Percentiles rank a stretch among this genome's conserved stretches.
Evolutionary conservation across 1,140 invertebrate species (phyloP).

Genomic region (Bombus waltoni): DNA sequence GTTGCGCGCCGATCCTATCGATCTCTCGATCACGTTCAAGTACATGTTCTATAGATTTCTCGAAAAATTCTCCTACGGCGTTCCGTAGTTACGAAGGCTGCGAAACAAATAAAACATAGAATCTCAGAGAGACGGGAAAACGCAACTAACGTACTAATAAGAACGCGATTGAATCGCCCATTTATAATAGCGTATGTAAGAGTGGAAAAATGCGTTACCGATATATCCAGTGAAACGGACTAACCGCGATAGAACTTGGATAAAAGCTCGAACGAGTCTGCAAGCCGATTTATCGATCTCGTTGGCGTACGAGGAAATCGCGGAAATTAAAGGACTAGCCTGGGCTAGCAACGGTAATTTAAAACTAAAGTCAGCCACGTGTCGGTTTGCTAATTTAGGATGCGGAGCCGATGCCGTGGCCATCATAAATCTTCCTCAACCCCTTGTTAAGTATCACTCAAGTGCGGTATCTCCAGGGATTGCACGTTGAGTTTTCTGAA

Average conservation of each 20-base stretch:
- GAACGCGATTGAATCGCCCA: background rate
- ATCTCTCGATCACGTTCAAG: constrained; percentile 53
- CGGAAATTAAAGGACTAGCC: background rate
- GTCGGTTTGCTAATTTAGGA: background rate
- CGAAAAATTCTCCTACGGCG: background rate
- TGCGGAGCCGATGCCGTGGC: background rate
- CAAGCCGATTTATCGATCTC: too few species aligned
- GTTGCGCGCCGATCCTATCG: constrained; percentile 55
- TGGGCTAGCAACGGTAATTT: constrained; percentile 21
- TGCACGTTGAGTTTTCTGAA: constrained; percentile 53
- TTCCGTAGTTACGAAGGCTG: background rate
- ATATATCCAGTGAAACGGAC: too few species aligned
- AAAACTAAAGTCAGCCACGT: background rate
- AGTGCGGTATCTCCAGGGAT: constrained; percentile 40
- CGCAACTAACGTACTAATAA: too few species aligned
- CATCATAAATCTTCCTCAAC: constrained; percentile 30
- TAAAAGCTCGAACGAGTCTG: too few species aligned
- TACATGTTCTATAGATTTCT: background rate
- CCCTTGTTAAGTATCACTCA: constrained; percentile 2
- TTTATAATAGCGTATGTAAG: too few species aligned
- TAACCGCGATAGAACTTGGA: too few species aligned
- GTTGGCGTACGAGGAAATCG: too few species aligned
- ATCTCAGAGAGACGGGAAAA: too few species aligned
- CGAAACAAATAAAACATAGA: too few species aligned
- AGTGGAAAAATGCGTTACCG: too few species aligned